Conservation (phyloP, 2,888 invertebrate genomes). For the Microplitis deprimator region DNA sequence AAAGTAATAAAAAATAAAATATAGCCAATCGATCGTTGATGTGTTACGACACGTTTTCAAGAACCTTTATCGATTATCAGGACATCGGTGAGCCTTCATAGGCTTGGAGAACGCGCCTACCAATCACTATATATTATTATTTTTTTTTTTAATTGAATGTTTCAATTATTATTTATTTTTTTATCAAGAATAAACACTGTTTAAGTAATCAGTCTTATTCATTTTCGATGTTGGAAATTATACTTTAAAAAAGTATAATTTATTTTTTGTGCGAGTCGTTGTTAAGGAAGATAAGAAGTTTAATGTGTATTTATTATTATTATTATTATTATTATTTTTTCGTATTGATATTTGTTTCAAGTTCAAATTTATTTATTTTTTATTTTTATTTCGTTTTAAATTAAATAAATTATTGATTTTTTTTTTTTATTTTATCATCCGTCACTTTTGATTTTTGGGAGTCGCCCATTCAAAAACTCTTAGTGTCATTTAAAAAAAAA, state of each 20-base stretch:
- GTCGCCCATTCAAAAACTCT: slow-evolving; percentile 13
- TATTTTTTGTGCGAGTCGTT: slow-evolving; percentile 25
- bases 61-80: slow-evolving; percentile 58
- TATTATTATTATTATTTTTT: too few species aligned
- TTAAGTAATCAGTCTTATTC: slow-evolving; percentile 12
- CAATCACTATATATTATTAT: background rate
- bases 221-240: slow-evolving; percentile 32
- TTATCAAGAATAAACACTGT: slow-evolving; percentile 9
- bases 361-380: too few species aligned
- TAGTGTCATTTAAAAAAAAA: slow-evolving; percentile 24
- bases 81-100: slow-evolving; percentile 52
- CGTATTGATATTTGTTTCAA: too few species aligned
- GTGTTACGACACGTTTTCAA: slow-evolving; percentile 27
- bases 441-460: slow-evolving; percentile 20
- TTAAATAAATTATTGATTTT: background rate
- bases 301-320: too few species aligned
- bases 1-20: background rate
- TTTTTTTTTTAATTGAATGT: background rate
- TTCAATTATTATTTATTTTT: background rate
- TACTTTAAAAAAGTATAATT: background rate
- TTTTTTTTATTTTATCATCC: background rate
- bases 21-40: slow-evolving; percentile 12
- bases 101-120: slow-evolving; percentile 12
- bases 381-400: too few species aligned
- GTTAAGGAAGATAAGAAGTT: slow-evolving; percentile 1